Evolutionary conservation across 2,797 vertebrate genomes (phyloP), one percentile per base, ranked within the genome.

Genomic region (Picus viridis): DNA sequence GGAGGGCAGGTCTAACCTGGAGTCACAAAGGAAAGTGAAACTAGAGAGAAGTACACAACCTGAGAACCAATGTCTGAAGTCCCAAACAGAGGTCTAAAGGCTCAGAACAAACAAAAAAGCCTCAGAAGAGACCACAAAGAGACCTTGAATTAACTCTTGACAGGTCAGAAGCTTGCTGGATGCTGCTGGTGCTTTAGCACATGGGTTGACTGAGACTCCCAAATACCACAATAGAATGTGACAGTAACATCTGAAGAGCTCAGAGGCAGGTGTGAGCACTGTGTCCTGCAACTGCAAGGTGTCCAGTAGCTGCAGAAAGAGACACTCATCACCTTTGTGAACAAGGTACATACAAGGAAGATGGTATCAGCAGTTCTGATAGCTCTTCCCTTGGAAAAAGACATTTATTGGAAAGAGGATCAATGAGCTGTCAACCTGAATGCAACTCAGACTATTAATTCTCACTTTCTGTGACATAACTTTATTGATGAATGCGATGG

Each of bases 11-110:
- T 89, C 36, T 91, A 87, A 88, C n/a, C 67, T 89, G 79, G 49
- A 88, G 79, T 65, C 79, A 75, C 70, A 91, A 89, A 70, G 64
- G 79, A 94, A 94, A 93, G 67, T 69, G 90, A 96, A 95, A 94
- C 84, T 78, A n/a, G 1, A 75, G 59, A 89, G 63, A 85, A 70
- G 10, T 49, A 27, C 26, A 69, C 27, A 77, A 61, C 27, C 53
- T 45, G 59, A 83, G 64, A 89, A 67, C 10, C 34, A 61, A 12
- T 6, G 22, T 67, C 22, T 59, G 39, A 45, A 63, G 47, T 57
- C 57, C 29, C 62, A 85, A n/a, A 43, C 17, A 65, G 63, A 83
- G 18, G 26, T 80, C 12, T 4, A 78, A 92, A 92, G n/a, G 36
- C 57, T 53, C 56, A 81, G 63, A 92, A 83, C 17, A 75, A 95